Evolutionary conservation across 2,797 vertebrate species (phyloP), one percentile per base, ranked within the genome.

Genomic region (Peromyscus nudipes): DNA sequence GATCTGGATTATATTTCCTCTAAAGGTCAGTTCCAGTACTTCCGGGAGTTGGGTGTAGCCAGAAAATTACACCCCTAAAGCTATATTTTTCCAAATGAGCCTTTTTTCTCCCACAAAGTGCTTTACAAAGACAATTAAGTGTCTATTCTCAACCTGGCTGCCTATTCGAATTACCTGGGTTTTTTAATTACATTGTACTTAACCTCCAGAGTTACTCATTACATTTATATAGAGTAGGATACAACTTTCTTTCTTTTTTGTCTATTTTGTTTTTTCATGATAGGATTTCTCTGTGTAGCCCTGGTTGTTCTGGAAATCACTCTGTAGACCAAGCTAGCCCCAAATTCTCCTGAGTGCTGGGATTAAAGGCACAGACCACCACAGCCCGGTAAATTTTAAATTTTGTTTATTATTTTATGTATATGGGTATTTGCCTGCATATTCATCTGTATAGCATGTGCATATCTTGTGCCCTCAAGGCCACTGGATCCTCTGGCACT

Each of bases 1-100:
- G 82, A 94, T 96, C 83, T 93, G 62, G 94, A 92, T 96, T 95
- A 89, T 89, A 89, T 97, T 96, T 96, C 96, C 83, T 93, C 4
- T 27, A 83, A n/a, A 84, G 93, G 73, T 96, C 81, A 96, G 77
- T 89, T 96, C 97, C 62, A 89, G 82, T 83, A 75, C 69, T 96
- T 95, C 90, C 57, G 76, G 90, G 57, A 95, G 40, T 75, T 97
- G 79, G 34, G 19, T 57, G 96, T 95, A 92, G 57, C n/a, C 89
- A 96, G 94, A 94, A 76, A 85, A 97, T 91, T 80, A 96, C 21
- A 94, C 57, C 73, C 75, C 37, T 95, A 92, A 93, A 37, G 89
- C 76, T 71, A 96, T 92, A 81, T 96, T 97, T 52, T 97, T 89
- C 64, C 93, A 95, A 89, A n/a, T 85, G 76, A 79, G 71, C 21